Percentiles rank a stretch among this genome's conserved stretches.
Evolutionary conservation across 2,113 vertebrate genomes (phyloP).

Genomic region (Nanorana parkeri): DNA sequence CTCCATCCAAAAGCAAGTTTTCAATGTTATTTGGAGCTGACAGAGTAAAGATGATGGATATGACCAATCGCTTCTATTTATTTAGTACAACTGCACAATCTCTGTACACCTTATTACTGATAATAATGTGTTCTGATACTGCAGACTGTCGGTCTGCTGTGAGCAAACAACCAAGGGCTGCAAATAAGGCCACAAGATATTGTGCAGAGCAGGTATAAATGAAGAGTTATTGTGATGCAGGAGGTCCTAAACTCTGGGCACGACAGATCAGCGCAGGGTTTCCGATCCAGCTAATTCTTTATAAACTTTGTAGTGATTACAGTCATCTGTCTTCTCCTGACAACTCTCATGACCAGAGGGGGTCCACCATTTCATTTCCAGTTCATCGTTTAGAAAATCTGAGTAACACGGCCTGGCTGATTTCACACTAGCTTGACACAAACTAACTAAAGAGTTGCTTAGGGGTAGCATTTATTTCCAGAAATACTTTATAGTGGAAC

Average conservation of each 20-base stretch:
- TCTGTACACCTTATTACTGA: no score
- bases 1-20: no score
- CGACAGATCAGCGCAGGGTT: not conserved
- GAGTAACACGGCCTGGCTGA: constrained; percentile 64
- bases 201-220: not conserved
- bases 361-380: constrained; percentile 74
- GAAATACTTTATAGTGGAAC: constrained; percentile 33
- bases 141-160: no score
- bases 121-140: no score
- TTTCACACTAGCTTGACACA: constrained; percentile 65
- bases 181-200: not conserved
- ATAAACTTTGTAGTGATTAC: constrained; percentile 66
- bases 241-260: constrained; percentile 3
- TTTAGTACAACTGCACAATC: no score
- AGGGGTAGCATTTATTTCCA: constrained; percentile 29
- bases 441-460: constrained; percentile 47
- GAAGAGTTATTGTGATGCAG: not conserved
- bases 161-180: not conserved
- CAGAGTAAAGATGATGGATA: no score
- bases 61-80: no score
- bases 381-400: constrained; percentile 68
- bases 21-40: no score
- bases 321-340: constrained; percentile 73
- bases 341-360: constrained; percentile 69
- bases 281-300: constrained; percentile 26